These are phyloP conservation scores for Reticulitermes speratus DNA, from an alignment of 1,140 invertebrate species.

Conservation along the genomic window DNA sequence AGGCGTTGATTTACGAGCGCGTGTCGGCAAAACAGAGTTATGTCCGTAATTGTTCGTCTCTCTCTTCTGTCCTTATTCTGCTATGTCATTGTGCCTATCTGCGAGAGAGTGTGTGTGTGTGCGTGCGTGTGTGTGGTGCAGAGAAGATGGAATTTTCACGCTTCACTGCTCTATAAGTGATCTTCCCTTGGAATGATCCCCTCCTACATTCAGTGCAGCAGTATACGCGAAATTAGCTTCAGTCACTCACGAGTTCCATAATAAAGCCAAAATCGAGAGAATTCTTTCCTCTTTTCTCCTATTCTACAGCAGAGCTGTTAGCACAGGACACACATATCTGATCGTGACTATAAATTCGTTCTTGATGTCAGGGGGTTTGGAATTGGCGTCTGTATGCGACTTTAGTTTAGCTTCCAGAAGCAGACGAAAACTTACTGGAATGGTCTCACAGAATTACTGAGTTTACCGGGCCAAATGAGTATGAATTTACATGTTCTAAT, in stretches of 20 bases:
- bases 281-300: not conserved
- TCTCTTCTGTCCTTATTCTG: not conserved
- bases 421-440: too few species aligned
- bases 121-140: too few species aligned
- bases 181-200: not conserved
- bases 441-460: not conserved
- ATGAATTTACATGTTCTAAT: too few species aligned
- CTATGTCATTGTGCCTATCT: not conserved
- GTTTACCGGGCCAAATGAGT: not conserved
- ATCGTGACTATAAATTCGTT: not conserved
- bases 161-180: not conserved
- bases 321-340: not conserved
- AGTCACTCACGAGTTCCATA: not conserved
- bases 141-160: conserved; percentile 3
- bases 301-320: not conserved
- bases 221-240: not conserved
- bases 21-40: conserved; percentile 10
- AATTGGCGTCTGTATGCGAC: not conserved
- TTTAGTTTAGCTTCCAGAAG: not conserved
- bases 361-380: not conserved
- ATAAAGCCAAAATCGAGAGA: not conserved
- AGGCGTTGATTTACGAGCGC: not conserved
- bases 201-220: not conserved
- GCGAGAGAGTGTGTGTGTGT: too few species aligned
- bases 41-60: not conserved